Percentiles rank a stretch among this genome's conserved stretches.
Evolutionary conservation across 2,888 invertebrate genomes (phyloP).

Genomic region (Gerris lacustris): DNA sequence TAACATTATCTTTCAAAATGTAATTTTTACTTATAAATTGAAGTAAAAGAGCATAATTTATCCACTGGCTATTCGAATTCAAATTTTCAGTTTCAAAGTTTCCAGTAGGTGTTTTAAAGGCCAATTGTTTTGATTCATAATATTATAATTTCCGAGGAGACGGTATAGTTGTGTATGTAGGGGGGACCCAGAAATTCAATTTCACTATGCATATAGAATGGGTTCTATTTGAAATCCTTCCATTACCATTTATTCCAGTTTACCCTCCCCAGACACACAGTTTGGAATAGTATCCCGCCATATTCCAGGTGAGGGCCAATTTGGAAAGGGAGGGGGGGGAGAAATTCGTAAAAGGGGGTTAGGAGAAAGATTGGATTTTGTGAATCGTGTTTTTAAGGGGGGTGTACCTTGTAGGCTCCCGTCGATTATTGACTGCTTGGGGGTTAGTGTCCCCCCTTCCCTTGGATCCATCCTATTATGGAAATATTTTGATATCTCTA

Average conservation of each 20-base stretch:
- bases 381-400: background rate
- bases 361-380: background rate
- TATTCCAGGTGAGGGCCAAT: too few relatives aligned
- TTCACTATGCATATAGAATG: background rate
- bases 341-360: too few relatives aligned
- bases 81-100: too few relatives aligned
- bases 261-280: background rate
- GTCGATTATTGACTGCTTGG: background rate
- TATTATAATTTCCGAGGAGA: background rate
- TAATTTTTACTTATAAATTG: too few relatives aligned
- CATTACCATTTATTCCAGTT: conserved; percentile 5
- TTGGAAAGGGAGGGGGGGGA: too few relatives aligned
- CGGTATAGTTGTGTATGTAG: background rate
- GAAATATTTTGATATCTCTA: conserved; percentile 3
- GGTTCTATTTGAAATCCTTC: conserved; percentile 3
- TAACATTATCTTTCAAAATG: too few relatives aligned
- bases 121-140: conserved; percentile 5
- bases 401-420: background rate
- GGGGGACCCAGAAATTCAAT: background rate
- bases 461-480: background rate
- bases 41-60: too few relatives aligned
- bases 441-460: background rate
- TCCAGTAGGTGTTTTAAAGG: too few relatives aligned
- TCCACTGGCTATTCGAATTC: too few relatives aligned
- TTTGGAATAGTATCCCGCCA: background rate